A percentile compares a stretch with the other conserved stretches of the same genome.
phyloP scores from a whole-genome alignment of 2,888 invertebrate species.

The Sclerodermus sp. region DNA sequence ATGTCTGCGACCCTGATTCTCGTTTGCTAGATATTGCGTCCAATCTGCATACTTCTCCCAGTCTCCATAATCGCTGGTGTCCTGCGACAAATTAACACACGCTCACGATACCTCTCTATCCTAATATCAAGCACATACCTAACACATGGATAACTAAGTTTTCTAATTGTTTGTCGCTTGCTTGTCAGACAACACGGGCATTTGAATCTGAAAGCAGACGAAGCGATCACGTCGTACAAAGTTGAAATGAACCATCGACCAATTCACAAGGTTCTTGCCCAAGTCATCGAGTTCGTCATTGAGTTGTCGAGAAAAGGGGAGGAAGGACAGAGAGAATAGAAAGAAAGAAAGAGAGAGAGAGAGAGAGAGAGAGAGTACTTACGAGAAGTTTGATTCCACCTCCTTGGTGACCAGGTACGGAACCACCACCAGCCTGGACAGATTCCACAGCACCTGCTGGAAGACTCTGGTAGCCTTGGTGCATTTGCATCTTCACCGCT shows the following conservation, averaged over 20 bases:
- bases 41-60: conserved; percentile 35
- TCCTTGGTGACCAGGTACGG: conserved; percentile 45
- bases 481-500: conserved; percentile 49
- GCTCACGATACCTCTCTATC: conserved; percentile 15
- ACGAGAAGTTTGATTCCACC: conserved; percentile 52
- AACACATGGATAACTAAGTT: conserved; percentile 3
- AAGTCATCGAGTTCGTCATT: too few species aligned
- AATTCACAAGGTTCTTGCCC: too few species aligned
- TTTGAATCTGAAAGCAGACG: conserved; percentile 51
- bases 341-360: neutral
- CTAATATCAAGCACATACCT: conserved; percentile 15
- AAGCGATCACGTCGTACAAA: conserved; percentile 9
- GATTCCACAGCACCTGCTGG: conserved; percentile 50
- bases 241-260: too few species aligned
- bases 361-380: conserved; percentile 23
- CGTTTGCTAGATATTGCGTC: conserved; percentile 34
- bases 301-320: too few species aligned
- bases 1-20: conserved; percentile 32
- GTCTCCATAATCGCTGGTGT: conserved; percentile 27
- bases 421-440: conserved; percentile 51
- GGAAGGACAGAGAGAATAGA: too few species aligned
- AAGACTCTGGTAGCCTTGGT: conserved; percentile 52
- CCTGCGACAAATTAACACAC: conserved; percentile 34
- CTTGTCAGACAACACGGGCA: conserved; percentile 39
- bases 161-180: conserved; percentile 24